phyloP scores from a whole-genome alignment of 2,113 vertebrate species.

The Eira barbara region DNA sequence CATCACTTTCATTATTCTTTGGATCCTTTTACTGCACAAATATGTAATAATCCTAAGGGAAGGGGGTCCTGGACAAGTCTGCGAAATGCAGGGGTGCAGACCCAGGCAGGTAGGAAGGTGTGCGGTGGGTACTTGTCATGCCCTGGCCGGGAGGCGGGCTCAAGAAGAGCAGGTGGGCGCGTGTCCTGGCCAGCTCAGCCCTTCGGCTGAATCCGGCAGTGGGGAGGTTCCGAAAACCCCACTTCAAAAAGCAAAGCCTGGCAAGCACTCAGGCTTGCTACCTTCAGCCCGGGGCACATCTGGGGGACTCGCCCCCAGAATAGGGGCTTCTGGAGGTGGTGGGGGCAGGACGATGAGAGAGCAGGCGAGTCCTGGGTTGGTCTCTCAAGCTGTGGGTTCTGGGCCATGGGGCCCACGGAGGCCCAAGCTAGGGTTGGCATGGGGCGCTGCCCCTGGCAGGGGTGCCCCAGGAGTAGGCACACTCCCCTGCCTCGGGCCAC shows the following conservation, averaged over 20 bases:
- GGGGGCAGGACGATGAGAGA: rapidly evolving
- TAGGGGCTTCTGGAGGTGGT: rapidly evolving
- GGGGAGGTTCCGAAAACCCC: background rate
- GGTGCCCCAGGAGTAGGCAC: background rate
- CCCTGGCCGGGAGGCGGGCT: rapidly evolving
- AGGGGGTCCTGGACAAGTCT: background rate
- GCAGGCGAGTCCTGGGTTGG: background rate
- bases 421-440: background rate
- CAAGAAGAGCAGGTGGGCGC: background rate
- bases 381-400: background rate
- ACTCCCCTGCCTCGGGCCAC: background rate
- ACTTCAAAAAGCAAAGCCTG: background rate
- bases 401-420: rapidly evolving
- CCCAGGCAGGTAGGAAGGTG: background rate
- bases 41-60: background rate
- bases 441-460: background rate
- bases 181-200: background rate
- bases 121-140: background rate
- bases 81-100: background rate
- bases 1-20: background rate
- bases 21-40: background rate
- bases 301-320: background rate
- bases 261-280: background rate
- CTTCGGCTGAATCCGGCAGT: background rate
- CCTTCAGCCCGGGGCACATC: background rate